Percentiles rank a stretch among this genome's conserved stretches.
Conservation (phyloP, 1,140 invertebrate species). For the Nixonia krombeini region DNA sequence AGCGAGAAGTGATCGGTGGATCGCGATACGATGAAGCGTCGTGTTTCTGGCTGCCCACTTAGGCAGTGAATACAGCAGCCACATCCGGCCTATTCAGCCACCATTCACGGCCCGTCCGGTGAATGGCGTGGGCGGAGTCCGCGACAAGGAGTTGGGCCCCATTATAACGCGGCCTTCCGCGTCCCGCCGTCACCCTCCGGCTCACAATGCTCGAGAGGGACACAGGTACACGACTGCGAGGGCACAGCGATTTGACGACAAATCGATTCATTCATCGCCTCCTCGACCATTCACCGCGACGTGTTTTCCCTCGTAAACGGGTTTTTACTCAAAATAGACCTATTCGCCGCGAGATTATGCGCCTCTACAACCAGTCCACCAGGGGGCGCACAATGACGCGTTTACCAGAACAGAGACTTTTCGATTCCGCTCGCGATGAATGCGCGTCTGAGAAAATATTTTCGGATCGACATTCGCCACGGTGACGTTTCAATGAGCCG, state of each 20-base stretch:
- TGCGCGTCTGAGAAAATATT: conserved; percentile 19
- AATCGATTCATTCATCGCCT: conserved; percentile 35
- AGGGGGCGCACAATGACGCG: conserved; percentile 12
- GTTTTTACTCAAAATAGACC: conserved; percentile 44
- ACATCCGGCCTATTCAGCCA: conserved; percentile 55
- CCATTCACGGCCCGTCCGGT: conserved; percentile 30
- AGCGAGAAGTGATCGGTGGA: conserved; percentile 38
- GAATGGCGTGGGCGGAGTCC: conserved; percentile 49
- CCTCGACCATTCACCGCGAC: conserved; percentile 30
- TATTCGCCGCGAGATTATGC: conserved; percentile 16
- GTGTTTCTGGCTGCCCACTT: conserved; percentile 55
- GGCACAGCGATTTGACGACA: conserved; percentile 33
- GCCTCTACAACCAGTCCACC: conserved; percentile 4
- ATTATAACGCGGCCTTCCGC: conserved; percentile 32
- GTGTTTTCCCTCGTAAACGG: conserved; percentile 47
- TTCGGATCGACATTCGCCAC: conserved; percentile 5
- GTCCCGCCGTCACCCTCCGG: conserved; percentile 21
- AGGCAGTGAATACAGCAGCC: conserved; percentile 52
- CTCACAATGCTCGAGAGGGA: conserved; percentile 17
- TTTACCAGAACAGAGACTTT: conserved; percentile 40
- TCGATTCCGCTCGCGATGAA: conserved; percentile 41
- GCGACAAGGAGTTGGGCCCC: conserved; percentile 24
- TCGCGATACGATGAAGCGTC: conserved; percentile 50
- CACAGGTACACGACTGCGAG: conserved; percentile 27
- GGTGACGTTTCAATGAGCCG: conserved; percentile 25